These are phyloP conservation scores for Dichetophora obliterata DNA, from an alignment of 2,888 invertebrate species.

Conservation along the genomic window DNA sequence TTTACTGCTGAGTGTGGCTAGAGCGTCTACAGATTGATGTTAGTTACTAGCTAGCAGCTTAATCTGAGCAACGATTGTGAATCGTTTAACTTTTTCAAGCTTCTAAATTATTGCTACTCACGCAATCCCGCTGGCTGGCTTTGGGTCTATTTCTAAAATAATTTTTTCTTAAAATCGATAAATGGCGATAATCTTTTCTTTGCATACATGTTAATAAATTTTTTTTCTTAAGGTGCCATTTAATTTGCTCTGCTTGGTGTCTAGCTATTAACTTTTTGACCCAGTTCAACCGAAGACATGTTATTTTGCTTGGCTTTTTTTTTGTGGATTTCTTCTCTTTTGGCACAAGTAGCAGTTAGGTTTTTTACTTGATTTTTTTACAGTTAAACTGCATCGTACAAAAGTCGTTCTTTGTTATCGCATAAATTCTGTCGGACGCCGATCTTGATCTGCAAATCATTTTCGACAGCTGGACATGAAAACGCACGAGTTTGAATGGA, in stretches of 20 bases:
- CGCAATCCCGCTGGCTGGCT: constrained; percentile 3
- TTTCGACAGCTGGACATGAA: constrained; percentile 41
- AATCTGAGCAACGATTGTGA: constrained; percentile 15
- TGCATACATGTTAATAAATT: constrained; percentile 27
- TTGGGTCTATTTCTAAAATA: neutral
- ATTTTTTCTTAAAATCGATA: neutral
- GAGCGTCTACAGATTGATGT: no score
- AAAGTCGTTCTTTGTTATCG: constrained; percentile 39
- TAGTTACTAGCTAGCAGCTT: neutral
- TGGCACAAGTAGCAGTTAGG: neutral
- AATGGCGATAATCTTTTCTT: neutral
- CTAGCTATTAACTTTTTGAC: constrained; percentile 23
- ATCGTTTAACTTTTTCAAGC: neutral
- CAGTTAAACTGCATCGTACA: constrained; percentile 18
- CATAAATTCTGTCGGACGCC: constrained; percentile 38
- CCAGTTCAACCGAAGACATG: constrained; percentile 16
- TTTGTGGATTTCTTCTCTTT: neutral
- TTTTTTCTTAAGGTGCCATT: constrained; percentile 34
- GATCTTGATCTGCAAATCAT: constrained; percentile 47
- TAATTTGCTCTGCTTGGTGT: constrained; percentile 30
- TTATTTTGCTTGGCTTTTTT: neutral
- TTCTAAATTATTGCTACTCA: constrained; percentile 29
- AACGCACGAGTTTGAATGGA: constrained; percentile 19
- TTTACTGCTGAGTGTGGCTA: constrained; percentile 4
- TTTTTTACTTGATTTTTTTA: neutral